Evolutionary conservation across 2,888 invertebrate species (phyloP).

Genomic region (Platypus cylindrus): DNA sequence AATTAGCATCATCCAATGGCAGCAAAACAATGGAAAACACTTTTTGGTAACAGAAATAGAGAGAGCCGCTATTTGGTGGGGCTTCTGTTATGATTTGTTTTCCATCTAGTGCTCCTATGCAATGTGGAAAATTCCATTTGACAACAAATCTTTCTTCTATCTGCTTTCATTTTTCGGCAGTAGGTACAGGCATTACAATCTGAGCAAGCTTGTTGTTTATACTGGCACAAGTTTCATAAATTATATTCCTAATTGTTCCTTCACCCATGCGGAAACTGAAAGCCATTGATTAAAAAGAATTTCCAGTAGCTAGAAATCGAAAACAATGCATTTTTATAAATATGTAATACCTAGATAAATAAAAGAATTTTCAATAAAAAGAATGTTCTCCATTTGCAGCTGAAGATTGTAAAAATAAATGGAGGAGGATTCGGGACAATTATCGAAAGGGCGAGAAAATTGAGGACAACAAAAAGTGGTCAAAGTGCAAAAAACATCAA

Average conservation of each 20-base stretch:
- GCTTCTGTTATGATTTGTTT: slow-evolving; percentile 8
- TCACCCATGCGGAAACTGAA: slow-evolving; percentile 19
- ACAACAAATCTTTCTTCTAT: slow-evolving; percentile 1
- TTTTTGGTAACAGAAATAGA: slow-evolving; percentile 14
- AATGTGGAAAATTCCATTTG: slow-evolving; percentile 8
- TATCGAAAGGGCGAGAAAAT: too few species aligned
- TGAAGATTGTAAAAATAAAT: slow-evolving; percentile 1
- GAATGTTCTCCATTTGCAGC: neutral
- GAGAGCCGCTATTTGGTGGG: slow-evolving; percentile 12
- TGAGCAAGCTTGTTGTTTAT: neutral
- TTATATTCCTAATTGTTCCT: slow-evolving; percentile 15
- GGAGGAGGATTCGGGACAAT: slow-evolving; percentile 1
- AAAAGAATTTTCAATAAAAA: too few species aligned
- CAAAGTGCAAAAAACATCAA: slow-evolving; percentile 1
- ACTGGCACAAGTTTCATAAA: slow-evolving; percentile 13
- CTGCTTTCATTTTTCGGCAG: slow-evolving; percentile 1
- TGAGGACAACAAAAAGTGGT: too few species aligned
- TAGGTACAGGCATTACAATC: slow-evolving; percentile 1
- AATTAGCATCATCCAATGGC: neutral
- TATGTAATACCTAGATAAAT: too few species aligned
- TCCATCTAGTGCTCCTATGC: slow-evolving; percentile 8
- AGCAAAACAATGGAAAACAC: neutral
- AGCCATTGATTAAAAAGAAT: slow-evolving; percentile 19
- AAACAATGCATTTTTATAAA: too few species aligned
- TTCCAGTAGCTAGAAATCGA: slow-evolving; percentile 18